A percentile compares a stretch with the other conserved stretches of the same genome.
These are phyloP conservation scores for Prionace glauca DNA, from an alignment of 2,797 vertebrate species.

Conservation along the genomic window DNA sequence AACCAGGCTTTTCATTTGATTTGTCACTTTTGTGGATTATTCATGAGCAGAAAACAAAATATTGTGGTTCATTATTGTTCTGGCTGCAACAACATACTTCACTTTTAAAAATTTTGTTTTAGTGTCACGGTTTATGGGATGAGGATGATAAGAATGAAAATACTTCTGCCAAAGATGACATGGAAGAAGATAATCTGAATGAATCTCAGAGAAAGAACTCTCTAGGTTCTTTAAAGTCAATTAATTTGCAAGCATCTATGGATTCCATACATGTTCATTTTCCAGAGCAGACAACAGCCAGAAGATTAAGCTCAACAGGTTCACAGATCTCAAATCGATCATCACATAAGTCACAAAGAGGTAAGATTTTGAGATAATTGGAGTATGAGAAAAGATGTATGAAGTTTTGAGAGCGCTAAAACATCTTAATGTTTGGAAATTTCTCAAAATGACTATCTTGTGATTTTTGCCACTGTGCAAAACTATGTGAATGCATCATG, in stretches of 20 bases:
- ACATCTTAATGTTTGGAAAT: background rate
- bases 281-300: constrained; percentile 68
- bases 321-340: constrained; percentile 75
- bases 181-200: constrained; percentile 69
- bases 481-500: background rate
- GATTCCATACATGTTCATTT: constrained; percentile 75
- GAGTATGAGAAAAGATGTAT: background rate
- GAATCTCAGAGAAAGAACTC: constrained; percentile 63
- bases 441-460: background rate
- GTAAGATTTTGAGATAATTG: constrained; percentile 52
- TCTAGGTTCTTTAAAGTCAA: constrained; percentile 70
- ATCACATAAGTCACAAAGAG: constrained; percentile 79
- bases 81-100: background rate
- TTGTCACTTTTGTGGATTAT: background rate
- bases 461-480: background rate
- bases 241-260: constrained; percentile 71
- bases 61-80: background rate
- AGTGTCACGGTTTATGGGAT: constrained; percentile 97
- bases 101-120: background rate
- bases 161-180: constrained; percentile 61
- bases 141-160: constrained; percentile 72
- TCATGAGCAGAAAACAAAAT: background rate
- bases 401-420: background rate
- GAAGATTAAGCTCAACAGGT: constrained; percentile 76
- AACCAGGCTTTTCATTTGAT: background rate